Conservation (phyloP, 2,888 invertebrate species). For the Andrena dorsata region DNA sequence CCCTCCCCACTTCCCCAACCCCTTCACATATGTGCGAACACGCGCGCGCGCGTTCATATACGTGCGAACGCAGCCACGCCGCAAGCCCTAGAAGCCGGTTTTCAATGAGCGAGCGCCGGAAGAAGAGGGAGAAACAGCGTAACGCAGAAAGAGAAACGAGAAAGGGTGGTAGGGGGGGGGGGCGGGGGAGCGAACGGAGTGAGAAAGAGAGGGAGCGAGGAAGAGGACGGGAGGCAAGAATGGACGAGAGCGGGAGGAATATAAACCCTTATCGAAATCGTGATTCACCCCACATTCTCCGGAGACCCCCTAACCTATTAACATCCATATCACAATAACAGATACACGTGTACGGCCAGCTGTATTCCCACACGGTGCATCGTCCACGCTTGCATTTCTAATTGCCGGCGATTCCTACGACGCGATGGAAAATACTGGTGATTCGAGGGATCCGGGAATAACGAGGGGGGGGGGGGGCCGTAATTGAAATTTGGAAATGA, state of each 20-base stretch:
- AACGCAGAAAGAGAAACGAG: constrained; percentile 53
- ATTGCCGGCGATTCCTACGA: constrained; percentile 52
- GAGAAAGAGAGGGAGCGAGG: constrained; percentile 34
- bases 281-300: constrained; percentile 82
- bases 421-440: constrained; percentile 38
- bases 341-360: constrained; percentile 75
- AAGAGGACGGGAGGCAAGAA: constrained; percentile 58
- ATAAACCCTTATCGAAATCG: constrained; percentile 82
- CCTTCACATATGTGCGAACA: neutral
- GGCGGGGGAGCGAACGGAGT: constrained; percentile 47
- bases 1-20: constrained; percentile 6
- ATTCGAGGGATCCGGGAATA: neutral
- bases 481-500: constrained; percentile 1
- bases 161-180: constrained; percentile 34
- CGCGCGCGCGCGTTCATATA: no score
- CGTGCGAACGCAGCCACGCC: constrained; percentile 35
- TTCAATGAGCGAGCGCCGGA: constrained; percentile 72
- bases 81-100: constrained; percentile 76
- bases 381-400: constrained; percentile 60
- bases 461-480: no score
- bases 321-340: constrained; percentile 83
- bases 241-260: constrained; percentile 71
- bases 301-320: constrained; percentile 84
- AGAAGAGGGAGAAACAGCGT: constrained; percentile 68
- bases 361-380: constrained; percentile 67